Evolutionary conservation across 1,140 invertebrate species (phyloP).

Genomic region (Glossosoma conforme): DNA sequence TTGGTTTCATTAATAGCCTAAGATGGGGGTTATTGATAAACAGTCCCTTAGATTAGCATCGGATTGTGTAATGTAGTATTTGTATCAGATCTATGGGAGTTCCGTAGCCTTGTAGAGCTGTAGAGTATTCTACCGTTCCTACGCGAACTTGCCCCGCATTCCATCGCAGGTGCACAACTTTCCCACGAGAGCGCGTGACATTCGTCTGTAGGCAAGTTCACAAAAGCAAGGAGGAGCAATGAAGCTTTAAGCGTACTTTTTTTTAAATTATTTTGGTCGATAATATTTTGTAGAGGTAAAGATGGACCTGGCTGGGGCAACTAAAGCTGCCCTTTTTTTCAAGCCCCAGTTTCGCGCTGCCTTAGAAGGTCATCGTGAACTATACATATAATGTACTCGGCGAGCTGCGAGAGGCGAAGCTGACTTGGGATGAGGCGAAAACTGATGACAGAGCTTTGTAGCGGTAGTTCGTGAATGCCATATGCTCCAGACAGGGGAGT

Average conservation of each 20-base stretch:
- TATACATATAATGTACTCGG: background rate
- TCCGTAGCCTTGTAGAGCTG: no score
- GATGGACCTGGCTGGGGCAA: background rate
- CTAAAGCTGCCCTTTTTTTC: background rate
- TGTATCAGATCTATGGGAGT: no score
- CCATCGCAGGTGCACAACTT: constrained; percentile 18
- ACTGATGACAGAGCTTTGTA: no score
- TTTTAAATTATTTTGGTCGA: background rate
- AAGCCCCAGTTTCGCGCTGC: background rate
- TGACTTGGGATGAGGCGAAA: no score
- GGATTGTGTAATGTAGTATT: no score
- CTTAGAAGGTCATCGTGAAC: background rate
- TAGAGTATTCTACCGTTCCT: constrained; percentile 17
- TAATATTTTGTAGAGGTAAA: background rate
- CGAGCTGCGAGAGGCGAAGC: no score
- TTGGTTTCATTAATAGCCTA: no score
- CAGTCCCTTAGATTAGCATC: no score
- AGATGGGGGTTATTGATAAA: no score
- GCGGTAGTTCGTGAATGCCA: no score
- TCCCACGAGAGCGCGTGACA: constrained; percentile 21
- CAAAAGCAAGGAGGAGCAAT: background rate
- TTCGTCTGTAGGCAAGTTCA: background rate
- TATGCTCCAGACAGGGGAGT: no score
- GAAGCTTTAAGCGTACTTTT: background rate
- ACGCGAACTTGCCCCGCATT: constrained; percentile 21